A percentile compares a stretch with the other conserved stretches of the same genome.
phyloP scores from a whole-genome alignment of 1,140 invertebrate species.

The Drosophila ironensis region DNA sequence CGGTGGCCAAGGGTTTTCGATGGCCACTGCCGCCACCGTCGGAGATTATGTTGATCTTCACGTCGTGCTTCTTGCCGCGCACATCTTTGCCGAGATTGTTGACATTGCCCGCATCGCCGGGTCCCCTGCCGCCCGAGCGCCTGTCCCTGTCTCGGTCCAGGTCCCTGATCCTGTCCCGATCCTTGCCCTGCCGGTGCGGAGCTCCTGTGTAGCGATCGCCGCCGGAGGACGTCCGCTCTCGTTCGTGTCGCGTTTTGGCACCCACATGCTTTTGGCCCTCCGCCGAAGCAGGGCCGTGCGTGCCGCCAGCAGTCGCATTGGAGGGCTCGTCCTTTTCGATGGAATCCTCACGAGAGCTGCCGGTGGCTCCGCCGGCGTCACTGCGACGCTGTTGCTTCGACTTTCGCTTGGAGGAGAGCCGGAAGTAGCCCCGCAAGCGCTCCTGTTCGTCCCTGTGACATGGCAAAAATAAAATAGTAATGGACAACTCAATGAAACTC shows the following conservation, averaged over 20 bases:
- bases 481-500: background rate
- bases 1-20: background rate
- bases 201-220: slow-evolving; percentile 54
- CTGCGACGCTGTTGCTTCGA: slow-evolving; percentile 55
- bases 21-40: slow-evolving; percentile 57
- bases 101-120: slow-evolving; percentile 60
- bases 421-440: slow-evolving; percentile 85
- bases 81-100: slow-evolving; percentile 68
- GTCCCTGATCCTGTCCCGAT: slow-evolving; percentile 4
- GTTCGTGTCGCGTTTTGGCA: slow-evolving; percentile 31
- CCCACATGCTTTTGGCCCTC: background rate
- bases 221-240: slow-evolving; percentile 4
- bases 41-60: slow-evolving; percentile 77
- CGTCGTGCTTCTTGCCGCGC: slow-evolving; percentile 74
- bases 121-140: slow-evolving; percentile 40
- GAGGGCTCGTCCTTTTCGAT: slow-evolving; percentile 76
- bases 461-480: background rate
- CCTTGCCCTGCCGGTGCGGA: slow-evolving; percentile 46
- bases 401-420: slow-evolving; percentile 81
- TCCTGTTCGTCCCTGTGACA: slow-evolving; percentile 84
- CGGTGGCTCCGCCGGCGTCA: slow-evolving; percentile 18
- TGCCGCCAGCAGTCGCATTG: slow-evolving; percentile 43
- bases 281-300: slow-evolving; percentile 4
- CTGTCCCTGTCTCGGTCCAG: slow-evolving; percentile 13
- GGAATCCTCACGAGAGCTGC: slow-evolving; percentile 55